Conservation (phyloP, 2,797 vertebrate species). For the Chelon auratus region DNA sequence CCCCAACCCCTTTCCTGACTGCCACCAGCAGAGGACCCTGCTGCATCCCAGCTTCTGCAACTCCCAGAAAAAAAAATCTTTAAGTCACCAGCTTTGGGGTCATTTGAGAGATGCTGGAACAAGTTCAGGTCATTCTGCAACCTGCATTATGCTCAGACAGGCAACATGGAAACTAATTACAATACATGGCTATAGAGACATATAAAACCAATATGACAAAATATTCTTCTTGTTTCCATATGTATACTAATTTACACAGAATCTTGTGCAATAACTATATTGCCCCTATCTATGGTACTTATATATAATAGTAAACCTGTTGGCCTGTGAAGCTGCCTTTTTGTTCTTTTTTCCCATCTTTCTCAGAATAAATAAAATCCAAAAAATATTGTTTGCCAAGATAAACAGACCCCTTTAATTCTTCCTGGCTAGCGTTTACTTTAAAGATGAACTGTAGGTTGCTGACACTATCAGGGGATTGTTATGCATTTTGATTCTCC, state of each 20-base stretch:
- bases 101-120: slow-evolving; percentile 88
- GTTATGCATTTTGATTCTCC: slow-evolving; percentile 67
- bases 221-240: slow-evolving; percentile 1
- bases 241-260: slow-evolving; percentile 7
- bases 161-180: slow-evolving; percentile 61
- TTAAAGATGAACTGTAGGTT: slow-evolving; percentile 63
- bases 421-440: slow-evolving; percentile 57
- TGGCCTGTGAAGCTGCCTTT: slow-evolving; percentile 12
- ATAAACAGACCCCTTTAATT: slow-evolving; percentile 62
- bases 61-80: slow-evolving; percentile 63
- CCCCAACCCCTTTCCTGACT: slow-evolving; percentile 29
- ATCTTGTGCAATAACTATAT: slow-evolving; percentile 1
- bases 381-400: slow-evolving; percentile 20
- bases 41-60: slow-evolving; percentile 67
- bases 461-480: slow-evolving; percentile 64
- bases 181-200: slow-evolving; percentile 45
- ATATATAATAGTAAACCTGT: slow-evolving; percentile 16
- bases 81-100: slow-evolving; percentile 83
- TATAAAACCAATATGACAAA: slow-evolving; percentile 21
- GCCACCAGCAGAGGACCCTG: slow-evolving; percentile 68
- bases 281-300: slow-evolving; percentile 5
- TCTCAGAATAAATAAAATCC: slow-evolving; percentile 16
- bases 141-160: slow-evolving; percentile 57
- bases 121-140: slow-evolving; percentile 80
- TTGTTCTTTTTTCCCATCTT: slow-evolving; percentile 19